Conservation (phyloP, 2,888 invertebrate species). For the Andrena flavipes region DNA sequence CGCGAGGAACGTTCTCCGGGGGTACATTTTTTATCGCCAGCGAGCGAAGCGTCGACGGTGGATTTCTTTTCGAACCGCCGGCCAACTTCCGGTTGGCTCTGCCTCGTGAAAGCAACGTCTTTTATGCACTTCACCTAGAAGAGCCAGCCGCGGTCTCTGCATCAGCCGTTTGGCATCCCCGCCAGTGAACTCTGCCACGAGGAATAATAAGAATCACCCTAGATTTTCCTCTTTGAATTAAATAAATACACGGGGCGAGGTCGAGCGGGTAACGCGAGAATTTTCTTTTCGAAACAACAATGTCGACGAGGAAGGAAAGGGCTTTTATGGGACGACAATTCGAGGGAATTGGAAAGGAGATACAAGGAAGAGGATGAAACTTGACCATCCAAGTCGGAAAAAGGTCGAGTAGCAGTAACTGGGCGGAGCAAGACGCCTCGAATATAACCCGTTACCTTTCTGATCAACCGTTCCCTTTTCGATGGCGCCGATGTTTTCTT, state of each 20-base stretch:
- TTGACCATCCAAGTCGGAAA: conserved; percentile 8
- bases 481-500: conserved; percentile 12
- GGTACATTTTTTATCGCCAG: conserved; percentile 29
- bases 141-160: background rate
- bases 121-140: conserved; percentile 34
- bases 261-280: background rate
- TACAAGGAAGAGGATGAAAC: background rate
- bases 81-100: conserved; percentile 73
- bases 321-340: background rate
- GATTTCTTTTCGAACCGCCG: conserved; percentile 60
- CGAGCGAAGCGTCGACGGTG: conserved; percentile 53
- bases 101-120: conserved; percentile 67
- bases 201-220: conserved; percentile 8
- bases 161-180: conserved; percentile 16
- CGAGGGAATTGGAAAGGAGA: background rate
- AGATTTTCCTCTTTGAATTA: background rate
- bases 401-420: background rate
- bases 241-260: background rate
- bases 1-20: conserved; percentile 9
- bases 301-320: background rate
- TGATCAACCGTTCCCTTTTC: conserved; percentile 24
- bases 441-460: conserved; percentile 35
- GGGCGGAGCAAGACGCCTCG: background rate
- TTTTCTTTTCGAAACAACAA: background rate
- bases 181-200: background rate